Percentiles rank a stretch among this genome's conserved stretches.
Evolutionary conservation across 2,888 invertebrate species (phyloP).

Genomic region (Pilophorus perplexus): DNA sequence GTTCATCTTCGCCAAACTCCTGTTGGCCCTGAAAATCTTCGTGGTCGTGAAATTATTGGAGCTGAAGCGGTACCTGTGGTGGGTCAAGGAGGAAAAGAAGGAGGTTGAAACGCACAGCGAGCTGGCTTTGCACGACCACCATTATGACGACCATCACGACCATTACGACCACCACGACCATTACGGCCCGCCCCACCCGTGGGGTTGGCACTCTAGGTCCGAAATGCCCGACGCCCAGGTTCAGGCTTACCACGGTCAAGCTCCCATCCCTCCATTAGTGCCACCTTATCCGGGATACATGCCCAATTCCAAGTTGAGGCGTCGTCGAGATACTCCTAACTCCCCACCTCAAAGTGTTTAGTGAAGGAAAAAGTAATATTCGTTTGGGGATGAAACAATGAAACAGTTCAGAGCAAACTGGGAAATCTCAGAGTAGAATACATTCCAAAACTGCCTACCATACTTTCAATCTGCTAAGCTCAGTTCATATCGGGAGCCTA

Average conservation of each 20-base stretch:
- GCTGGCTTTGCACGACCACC: constrained; percentile 44
- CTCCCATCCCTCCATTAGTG: background rate
- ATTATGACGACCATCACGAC: constrained; percentile 41
- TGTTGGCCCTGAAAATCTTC: constrained; percentile 45
- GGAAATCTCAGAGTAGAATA: too few relatives aligned
- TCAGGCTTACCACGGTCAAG: constrained; percentile 31
- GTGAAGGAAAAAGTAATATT: too few relatives aligned
- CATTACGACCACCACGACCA: constrained; percentile 38
- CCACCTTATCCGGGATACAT: constrained; percentile 18
- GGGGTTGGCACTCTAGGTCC: constrained; percentile 38
- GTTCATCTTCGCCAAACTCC: constrained; percentile 45
- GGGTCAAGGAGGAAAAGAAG: constrained; percentile 46
- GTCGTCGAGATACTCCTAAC: background rate
- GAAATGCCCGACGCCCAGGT: constrained; percentile 38
- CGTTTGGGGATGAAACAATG: too few relatives aligned
- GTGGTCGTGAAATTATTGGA: constrained; percentile 45
- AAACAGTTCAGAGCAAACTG: too few relatives aligned
- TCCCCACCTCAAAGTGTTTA: background rate
- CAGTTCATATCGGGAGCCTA: too few relatives aligned
- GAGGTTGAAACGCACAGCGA: constrained; percentile 42
- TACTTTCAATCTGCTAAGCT: too few relatives aligned
- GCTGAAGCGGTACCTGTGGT: constrained; percentile 46
- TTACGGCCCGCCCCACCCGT: constrained; percentile 28
- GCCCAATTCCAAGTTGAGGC: constrained; percentile 2
- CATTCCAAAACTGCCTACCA: too few relatives aligned